Percentiles rank a stretch among this genome's conserved stretches.
Conservation (phyloP, 2,113 vertebrate species). For the Lophotis ruficrista region DNA sequence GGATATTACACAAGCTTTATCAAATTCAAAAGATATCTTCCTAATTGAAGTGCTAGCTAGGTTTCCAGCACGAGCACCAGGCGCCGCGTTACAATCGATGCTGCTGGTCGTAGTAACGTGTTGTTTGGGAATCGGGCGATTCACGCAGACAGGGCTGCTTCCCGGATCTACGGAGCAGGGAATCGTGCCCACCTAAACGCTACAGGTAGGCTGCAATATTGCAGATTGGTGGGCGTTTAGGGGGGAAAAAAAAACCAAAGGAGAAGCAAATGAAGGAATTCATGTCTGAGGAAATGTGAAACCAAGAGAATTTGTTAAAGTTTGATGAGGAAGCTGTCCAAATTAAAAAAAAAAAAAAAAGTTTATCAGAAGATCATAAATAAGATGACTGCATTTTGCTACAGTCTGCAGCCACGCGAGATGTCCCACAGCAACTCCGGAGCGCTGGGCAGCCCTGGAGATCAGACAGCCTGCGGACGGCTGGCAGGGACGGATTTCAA, state of each 20-base stretch:
- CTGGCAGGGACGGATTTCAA: constrained; percentile 48
- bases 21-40: constrained; percentile 60
- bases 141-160: constrained; percentile 31
- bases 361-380: constrained; percentile 4
- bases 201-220: constrained; percentile 77
- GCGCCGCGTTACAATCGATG: too few relatives aligned
- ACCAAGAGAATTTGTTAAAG: background rate
- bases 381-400: background rate
- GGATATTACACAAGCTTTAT: constrained; percentile 68
- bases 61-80: background rate
- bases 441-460: background rate
- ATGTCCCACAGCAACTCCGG: constrained; percentile 24
- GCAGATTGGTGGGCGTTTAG: constrained; percentile 32
- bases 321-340: background rate
- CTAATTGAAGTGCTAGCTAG: constrained; percentile 48
- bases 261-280: background rate
- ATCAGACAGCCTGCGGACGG: constrained; percentile 19
- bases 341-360: background rate
- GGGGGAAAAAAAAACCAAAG: background rate
- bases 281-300: background rate
- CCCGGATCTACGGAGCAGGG: background rate
- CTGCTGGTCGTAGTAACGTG: too few relatives aligned
- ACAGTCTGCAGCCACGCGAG: background rate
- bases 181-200: constrained; percentile 57
- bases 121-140: constrained; percentile 29